phyloP scores from a whole-genome alignment of 2,888 invertebrate genomes.

The Chrysolina americana region DNA sequence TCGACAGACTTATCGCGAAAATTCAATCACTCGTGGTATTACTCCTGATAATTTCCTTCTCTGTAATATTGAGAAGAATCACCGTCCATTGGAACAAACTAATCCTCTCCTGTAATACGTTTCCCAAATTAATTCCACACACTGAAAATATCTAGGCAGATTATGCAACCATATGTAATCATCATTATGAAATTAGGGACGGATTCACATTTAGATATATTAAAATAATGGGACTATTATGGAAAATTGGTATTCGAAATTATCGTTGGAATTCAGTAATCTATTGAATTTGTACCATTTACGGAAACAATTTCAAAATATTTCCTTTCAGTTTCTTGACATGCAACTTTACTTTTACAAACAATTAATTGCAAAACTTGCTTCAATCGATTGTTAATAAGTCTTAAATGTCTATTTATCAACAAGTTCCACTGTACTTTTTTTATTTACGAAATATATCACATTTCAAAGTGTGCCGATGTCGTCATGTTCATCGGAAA shows the following conservation, averaged over 20 bases:
- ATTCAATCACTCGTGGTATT: too few relatives aligned
- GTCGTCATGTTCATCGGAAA: too few relatives aligned
- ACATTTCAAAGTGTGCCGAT: too few relatives aligned
- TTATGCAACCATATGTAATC: constrained; percentile 4
- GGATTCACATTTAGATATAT: not conserved
- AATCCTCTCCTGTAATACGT: not conserved
- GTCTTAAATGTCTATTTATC: too few relatives aligned
- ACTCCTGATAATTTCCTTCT: too few relatives aligned
- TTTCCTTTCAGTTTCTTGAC: not conserved
- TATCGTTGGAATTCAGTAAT: not conserved
- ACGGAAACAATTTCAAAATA: not conserved
- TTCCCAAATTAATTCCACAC: not conserved
- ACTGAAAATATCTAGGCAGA: not conserved
- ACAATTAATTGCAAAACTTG: not conserved
- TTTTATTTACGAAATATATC: too few relatives aligned
- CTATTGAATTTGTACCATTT: not conserved
- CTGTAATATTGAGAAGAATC: not conserved
- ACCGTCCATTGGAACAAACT: not conserved
- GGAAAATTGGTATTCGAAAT: not conserved
- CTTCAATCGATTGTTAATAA: too few relatives aligned
- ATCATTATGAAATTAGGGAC: not conserved
- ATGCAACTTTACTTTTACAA: too few relatives aligned
- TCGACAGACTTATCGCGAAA: too few relatives aligned
- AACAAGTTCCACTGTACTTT: too few relatives aligned
- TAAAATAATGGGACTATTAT: constrained; percentile 1